Evolutionary conservation across 1,140 invertebrate species (phyloP).

Genomic region (Sminthurinus signatus): DNA sequence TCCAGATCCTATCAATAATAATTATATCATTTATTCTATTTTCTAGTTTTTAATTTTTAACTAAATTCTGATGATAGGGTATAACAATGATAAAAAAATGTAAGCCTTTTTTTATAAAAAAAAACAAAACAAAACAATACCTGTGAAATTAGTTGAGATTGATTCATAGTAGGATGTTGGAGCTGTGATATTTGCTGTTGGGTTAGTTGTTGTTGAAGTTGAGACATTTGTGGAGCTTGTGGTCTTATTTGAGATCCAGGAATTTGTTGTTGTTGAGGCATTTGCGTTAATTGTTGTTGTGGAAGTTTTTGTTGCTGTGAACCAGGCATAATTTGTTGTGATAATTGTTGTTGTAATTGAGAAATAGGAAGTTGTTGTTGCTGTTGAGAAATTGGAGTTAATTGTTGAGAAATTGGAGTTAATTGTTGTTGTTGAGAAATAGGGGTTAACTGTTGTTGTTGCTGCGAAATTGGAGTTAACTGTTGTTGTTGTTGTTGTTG

Average conservation of each 20-base stretch:
- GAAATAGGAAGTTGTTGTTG: neutral
- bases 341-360: conserved; percentile 8
- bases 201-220: neutral
- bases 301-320: neutral
- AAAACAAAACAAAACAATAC: neutral
- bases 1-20: no score
- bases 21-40: no score
- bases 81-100: neutral
- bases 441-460: conserved; percentile 11
- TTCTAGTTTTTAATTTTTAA: no score
- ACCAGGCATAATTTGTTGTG: conserved; percentile 5
- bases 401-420: neutral
- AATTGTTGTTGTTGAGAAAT: conserved; percentile 12
- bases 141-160: neutral
- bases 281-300: neutral
- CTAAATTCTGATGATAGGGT: neutral
- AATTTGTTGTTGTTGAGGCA: conserved; percentile 12
- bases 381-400: conserved; percentile 1
- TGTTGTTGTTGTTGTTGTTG: neutral
- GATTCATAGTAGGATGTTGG: neutral
- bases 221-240: neutral
- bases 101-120: no score
- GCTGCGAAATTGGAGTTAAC: conserved; percentile 1
- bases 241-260: neutral
- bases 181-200: neutral